Conservation (phyloP, 2,888 invertebrate genomes). For the Adineta ricciae region DNA sequence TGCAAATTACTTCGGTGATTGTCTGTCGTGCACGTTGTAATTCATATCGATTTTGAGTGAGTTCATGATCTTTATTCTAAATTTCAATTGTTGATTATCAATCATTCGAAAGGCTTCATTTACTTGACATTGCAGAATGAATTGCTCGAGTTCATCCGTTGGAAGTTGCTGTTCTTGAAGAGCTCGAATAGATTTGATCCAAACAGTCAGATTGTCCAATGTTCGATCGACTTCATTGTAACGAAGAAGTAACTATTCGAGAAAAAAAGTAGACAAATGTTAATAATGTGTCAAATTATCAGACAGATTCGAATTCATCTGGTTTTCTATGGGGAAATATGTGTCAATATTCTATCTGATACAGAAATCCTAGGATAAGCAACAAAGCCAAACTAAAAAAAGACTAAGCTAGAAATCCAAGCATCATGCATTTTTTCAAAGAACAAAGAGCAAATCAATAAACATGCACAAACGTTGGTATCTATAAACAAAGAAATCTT, state of each 20-base stretch:
- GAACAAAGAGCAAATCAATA: neutral
- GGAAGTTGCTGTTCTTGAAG: neutral
- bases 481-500: neutral
- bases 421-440: neutral
- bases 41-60: neutral
- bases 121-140: constrained; percentile 8
- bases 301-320: too few species aligned
- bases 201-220: neutral
- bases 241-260: neutral
- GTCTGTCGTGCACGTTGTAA: neutral
- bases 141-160: neutral
- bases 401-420: neutral
- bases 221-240: constrained; percentile 7
- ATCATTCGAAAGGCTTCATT: neutral
- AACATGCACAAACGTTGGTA: neutral
- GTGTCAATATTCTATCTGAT: too few species aligned
- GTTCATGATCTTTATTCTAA: constrained; percentile 4
- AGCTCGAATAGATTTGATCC: neutral
- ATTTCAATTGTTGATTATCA: neutral
- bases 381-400: neutral
- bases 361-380: neutral
- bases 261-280: neutral
- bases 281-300: too few species aligned
- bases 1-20: neutral
- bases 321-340: too few species aligned